These are phyloP conservation scores for Cyaniris semiargus DNA, from an alignment of 2,888 invertebrate species.

Conservation along the genomic window DNA sequence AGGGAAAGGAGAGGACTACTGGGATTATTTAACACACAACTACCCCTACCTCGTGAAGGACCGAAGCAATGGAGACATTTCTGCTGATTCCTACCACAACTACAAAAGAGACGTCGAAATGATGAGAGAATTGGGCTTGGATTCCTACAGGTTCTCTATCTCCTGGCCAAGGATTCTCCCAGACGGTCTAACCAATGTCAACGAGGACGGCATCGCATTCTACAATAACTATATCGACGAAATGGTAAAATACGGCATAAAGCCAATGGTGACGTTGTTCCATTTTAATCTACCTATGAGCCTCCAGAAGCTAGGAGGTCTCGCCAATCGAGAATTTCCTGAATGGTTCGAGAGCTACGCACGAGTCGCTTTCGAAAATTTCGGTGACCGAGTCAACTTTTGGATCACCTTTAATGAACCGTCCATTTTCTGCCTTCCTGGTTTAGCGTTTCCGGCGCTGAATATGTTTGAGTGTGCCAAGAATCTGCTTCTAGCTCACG, in stretches of 20 bases:
- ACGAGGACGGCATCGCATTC: neutral
- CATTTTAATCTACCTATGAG: neutral
- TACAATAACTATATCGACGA: conserved; percentile 21
- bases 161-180: conserved; percentile 9
- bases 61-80: neutral
- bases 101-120: conserved; percentile 15
- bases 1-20: neutral
- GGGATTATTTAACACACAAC: neutral
- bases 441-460: conserved; percentile 59
- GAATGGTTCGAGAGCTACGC: conserved; percentile 11
- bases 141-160: neutral
- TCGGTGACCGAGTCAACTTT: conserved; percentile 45
- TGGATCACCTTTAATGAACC: conserved; percentile 82
- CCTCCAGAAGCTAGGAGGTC: neutral
- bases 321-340: neutral
- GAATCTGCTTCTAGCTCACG: conserved; percentile 77
- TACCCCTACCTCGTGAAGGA: neutral
- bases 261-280: neutral
- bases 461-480: conserved; percentile 65
- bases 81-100: conserved; percentile 14
- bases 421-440: conserved; percentile 53
- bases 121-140: neutral
- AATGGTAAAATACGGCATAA: conserved; percentile 5
- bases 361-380: neutral
- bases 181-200: neutral